Conservation (phyloP, 2,113 vertebrate genomes). For the Neomonachus schauinslandi region DNA sequence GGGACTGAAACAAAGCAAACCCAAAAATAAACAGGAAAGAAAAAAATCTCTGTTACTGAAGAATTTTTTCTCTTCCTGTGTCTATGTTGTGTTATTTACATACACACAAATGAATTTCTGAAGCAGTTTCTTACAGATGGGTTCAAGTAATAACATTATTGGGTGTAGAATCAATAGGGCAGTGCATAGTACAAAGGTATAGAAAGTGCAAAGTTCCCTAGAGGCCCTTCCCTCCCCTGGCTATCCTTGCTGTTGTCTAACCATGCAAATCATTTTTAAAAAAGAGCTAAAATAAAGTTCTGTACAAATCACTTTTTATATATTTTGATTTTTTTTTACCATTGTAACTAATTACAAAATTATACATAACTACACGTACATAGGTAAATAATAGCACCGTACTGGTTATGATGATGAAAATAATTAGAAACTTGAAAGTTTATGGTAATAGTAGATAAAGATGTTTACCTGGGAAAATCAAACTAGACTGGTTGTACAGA, state of each 20-base stretch:
- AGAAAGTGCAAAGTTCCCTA: conserved; percentile 99
- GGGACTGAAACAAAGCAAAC: conserved; percentile 64
- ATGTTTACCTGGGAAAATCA: conserved; percentile 81
- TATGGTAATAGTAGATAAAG: conserved; percentile 77
- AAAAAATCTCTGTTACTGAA: conserved; percentile 83
- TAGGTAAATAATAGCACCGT: conserved; percentile 95
- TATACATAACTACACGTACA: conserved; percentile 90
- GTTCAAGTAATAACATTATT: conserved; percentile 99
- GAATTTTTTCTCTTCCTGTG: conserved; percentile 82
- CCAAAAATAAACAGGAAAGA: conserved; percentile 75
- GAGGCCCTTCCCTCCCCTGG: conserved; percentile 88
- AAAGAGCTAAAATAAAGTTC: conserved; percentile 90
- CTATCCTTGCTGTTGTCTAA: conserved; percentile 90
- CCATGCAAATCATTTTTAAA: conserved; percentile 90
- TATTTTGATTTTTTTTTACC: conserved; percentile 85
- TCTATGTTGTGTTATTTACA: conserved; percentile 95
- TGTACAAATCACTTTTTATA: conserved; percentile 89
- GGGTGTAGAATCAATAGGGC: conserved; percentile 99
- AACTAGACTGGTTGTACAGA: conserved; percentile 83
- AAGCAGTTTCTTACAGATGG: conserved; percentile 94
- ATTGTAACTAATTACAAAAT: conserved; percentile 90
- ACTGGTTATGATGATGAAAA: conserved; percentile 89
- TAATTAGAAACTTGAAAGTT: conserved; percentile 83
- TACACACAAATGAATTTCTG: conserved; percentile 93
- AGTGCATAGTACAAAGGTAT: conserved; percentile 99